These are phyloP conservation scores for Solea solea DNA, from an alignment of 2,113 vertebrate species.

Conservation along the genomic window DNA sequence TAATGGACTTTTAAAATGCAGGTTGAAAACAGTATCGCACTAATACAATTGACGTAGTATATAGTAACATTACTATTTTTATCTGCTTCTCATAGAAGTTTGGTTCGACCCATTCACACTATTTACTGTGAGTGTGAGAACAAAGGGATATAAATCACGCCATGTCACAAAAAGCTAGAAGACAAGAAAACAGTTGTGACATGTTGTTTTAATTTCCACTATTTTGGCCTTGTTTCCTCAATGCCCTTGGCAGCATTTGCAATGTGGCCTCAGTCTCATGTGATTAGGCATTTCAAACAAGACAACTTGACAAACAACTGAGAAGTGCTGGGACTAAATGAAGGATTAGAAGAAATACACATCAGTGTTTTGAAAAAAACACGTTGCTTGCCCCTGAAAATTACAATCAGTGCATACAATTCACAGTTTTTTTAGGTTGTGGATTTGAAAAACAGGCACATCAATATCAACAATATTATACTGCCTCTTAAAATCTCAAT, in stretches of 20 bases:
- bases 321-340: slow-evolving; percentile 1
- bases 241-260: not conserved
- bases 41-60: not conserved
- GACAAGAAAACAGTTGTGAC: not conserved
- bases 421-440: not conserved
- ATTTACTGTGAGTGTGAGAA: not conserved
- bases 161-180: not conserved
- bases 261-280: not conserved
- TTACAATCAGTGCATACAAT: not conserved
- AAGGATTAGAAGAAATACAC: too few relatives aligned
- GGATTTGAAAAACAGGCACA: not conserved
- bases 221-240: slow-evolving; percentile 2
- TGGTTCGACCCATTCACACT: too few relatives aligned
- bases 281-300: slow-evolving; percentile 21
- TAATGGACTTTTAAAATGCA: not conserved
- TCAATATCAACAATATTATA: not conserved
- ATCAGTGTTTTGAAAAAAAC: not conserved
- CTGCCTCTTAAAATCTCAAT: too few relatives aligned
- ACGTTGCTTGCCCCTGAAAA: not conserved
- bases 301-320: slow-evolving; percentile 11
- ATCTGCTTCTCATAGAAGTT: not conserved
- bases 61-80: not conserved
- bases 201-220: not conserved
- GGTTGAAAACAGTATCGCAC: not conserved
- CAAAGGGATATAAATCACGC: not conserved